phyloP scores from a whole-genome alignment of 2,888 invertebrate species.

The Amphipoea lucens region DNA sequence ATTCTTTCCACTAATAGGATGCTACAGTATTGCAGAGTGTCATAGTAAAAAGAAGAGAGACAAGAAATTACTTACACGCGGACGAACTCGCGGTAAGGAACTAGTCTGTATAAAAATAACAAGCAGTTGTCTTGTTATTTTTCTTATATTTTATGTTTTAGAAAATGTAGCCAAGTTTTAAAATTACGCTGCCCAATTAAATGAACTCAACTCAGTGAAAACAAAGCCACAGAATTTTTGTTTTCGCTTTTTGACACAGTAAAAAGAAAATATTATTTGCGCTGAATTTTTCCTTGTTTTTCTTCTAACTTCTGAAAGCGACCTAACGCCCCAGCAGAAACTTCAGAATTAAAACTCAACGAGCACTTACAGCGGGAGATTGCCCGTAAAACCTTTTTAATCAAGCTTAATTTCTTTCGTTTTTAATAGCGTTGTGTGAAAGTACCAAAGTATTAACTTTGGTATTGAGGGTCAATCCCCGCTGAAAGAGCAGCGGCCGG shows the following conservation, averaged over 20 bases:
- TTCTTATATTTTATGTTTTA: background rate
- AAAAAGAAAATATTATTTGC: slow-evolving; percentile 45
- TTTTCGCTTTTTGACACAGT: slow-evolving; percentile 25
- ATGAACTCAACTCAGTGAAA: slow-evolving; percentile 15
- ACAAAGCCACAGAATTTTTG: slow-evolving; percentile 17
- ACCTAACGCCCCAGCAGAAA: slow-evolving; percentile 17
- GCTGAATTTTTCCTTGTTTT: slow-evolving; percentile 27
- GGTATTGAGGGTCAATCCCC: no score
- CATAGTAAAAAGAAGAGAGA: no score
- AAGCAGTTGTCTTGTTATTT: background rate
- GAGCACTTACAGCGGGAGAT: slow-evolving; percentile 24
- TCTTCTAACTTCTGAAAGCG: slow-evolving; percentile 29
- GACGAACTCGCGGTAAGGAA: no score
- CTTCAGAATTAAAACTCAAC: slow-evolving; percentile 50
- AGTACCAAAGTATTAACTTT: slow-evolving; percentile 1
- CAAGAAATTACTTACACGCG: background rate
- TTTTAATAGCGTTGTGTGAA: slow-evolving; percentile 24
- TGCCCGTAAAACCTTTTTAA: slow-evolving; percentile 56
- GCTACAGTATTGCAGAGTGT: no score
- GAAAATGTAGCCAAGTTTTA: background rate
- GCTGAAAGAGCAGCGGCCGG: no score
- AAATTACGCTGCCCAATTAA: background rate
- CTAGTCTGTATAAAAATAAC: background rate
- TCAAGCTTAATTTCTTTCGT: slow-evolving; percentile 52
- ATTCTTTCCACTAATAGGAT: background rate